Percentiles rank a stretch among this genome's conserved stretches.
Evolutionary conservation across 2,888 invertebrate genomes (phyloP).

Genomic region (Schizotus pectinicornis): DNA sequence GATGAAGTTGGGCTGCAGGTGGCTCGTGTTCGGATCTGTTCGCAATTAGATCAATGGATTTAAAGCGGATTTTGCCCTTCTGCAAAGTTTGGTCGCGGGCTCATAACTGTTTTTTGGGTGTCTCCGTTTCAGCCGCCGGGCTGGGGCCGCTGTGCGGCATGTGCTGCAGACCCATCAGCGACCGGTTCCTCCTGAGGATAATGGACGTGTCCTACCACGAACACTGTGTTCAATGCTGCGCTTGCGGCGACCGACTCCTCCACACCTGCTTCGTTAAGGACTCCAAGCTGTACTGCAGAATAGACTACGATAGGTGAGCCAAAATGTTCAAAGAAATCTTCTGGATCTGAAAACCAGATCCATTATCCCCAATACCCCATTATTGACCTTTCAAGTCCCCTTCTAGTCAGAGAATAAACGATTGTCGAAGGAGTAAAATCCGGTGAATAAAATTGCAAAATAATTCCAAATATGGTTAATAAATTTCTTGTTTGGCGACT

Average conservation of each 20-base stretch:
- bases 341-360: too few species aligned
- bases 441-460: too few species aligned
- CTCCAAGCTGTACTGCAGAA: constrained; percentile 76
- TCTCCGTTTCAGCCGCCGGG: constrained; percentile 47
- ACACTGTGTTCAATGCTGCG: constrained; percentile 76
- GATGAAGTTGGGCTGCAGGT: constrained; percentile 54
- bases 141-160: constrained; percentile 65
- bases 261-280: constrained; percentile 79
- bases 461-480: too few species aligned
- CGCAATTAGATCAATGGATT: constrained; percentile 19
- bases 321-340: too few species aligned
- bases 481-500: too few species aligned
- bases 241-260: constrained; percentile 72
- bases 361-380: too few species aligned
- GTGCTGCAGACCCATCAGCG: constrained; percentile 74
- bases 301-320: constrained; percentile 78
- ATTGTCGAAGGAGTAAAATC: too few species aligned
- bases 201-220: constrained; percentile 79
- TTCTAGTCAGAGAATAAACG: too few species aligned
- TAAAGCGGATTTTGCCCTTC: background rate
- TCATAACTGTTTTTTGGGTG: constrained; percentile 7
- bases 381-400: too few species aligned
- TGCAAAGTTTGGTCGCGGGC: background rate
- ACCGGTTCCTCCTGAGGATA: constrained; percentile 77
- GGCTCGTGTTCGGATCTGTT: constrained; percentile 40